Evolutionary conservation across 1,140 invertebrate genomes (phyloP).

Genomic region (Eufriesea mexicana): DNA sequence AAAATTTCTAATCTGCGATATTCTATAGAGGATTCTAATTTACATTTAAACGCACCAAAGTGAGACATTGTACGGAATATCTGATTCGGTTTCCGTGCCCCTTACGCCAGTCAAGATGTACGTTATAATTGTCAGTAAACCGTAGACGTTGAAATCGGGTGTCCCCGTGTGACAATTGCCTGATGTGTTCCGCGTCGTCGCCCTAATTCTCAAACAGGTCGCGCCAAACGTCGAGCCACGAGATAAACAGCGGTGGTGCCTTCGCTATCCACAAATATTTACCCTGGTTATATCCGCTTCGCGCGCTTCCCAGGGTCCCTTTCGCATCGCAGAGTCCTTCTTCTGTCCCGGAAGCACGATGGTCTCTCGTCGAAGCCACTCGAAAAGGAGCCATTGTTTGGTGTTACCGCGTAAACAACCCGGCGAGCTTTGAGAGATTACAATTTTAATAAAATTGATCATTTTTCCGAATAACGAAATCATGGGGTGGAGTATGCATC

Average conservation of each 20-base stretch:
- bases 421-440: no score
- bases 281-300: slow-evolving; percentile 52
- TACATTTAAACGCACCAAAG: no score
- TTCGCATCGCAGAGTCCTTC: neutral
- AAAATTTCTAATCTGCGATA: no score
- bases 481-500: no score
- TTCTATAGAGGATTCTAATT: no score
- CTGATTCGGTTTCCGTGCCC: neutral
- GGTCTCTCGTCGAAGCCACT: neutral
- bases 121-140: neutral
- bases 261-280: slow-evolving; percentile 73
- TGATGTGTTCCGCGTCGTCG: slow-evolving; percentile 51
- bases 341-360: neutral
- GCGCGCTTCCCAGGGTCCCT: slow-evolving; percentile 4
- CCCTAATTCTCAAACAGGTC: slow-evolving; percentile 66
- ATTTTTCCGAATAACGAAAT: no score
- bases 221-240: slow-evolving; percentile 58
- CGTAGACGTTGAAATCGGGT: slow-evolving; percentile 12
- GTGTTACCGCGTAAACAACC: neutral
- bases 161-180: slow-evolving; percentile 34
- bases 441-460: no score
- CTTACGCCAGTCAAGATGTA: neutral
- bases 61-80: neutral
- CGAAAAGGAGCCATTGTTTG: neutral
- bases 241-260: slow-evolving; percentile 67